Conservation (phyloP, 2,113 vertebrate genomes). For the Podilymbus podiceps region DNA sequence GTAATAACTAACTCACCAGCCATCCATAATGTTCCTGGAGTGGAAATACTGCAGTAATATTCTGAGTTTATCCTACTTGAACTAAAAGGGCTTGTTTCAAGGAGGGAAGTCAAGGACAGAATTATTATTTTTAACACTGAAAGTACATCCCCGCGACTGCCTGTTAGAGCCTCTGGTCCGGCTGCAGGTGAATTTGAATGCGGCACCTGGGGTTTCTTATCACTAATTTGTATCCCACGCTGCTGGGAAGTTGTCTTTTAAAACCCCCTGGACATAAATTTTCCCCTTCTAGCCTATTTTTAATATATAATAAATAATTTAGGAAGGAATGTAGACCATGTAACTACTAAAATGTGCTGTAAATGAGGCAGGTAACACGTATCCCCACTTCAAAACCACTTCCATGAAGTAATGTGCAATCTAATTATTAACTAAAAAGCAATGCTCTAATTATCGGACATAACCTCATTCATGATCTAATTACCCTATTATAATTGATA, state of each 20-base stretch:
- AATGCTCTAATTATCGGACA: background rate
- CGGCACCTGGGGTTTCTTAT: background rate
- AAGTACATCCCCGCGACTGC: background rate
- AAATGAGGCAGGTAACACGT: background rate
- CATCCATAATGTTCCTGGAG: background rate
- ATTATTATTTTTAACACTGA: background rate
- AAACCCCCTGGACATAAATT: background rate
- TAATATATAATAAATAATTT: background rate
- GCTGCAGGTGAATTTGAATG: background rate
- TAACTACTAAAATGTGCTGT: background rate
- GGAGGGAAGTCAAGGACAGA: background rate
- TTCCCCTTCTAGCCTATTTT: background rate
- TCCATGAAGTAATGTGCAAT: background rate
- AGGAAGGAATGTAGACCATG: background rate
- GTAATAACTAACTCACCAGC: background rate
- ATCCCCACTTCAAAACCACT: background rate
- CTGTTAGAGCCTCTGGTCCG: background rate
- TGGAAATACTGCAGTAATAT: background rate
- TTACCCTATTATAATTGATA: background rate
- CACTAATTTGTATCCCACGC: background rate
- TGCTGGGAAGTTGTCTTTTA: background rate
- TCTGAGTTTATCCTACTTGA: background rate
- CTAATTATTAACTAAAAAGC: background rate
- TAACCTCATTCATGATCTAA: background rate
- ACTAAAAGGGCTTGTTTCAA: background rate